Percentiles rank a stretch among this genome's conserved stretches.
phyloP scores from a whole-genome alignment of 2,797 vertebrate species.

The Darevskia mixta region DNA sequence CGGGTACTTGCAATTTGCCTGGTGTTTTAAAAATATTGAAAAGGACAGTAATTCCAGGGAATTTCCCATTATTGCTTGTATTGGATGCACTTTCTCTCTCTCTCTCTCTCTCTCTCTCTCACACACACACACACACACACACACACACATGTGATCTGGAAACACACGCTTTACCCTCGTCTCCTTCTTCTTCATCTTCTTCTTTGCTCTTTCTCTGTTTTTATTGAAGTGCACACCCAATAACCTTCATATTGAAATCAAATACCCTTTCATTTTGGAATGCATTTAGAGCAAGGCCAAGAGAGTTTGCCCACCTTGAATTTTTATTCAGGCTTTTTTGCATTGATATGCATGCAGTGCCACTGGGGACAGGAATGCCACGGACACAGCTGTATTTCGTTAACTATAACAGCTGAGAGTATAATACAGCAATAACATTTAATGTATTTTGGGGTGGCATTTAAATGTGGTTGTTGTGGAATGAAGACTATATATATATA shows the following conservation, averaged over 20 bases:
- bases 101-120: neutral
- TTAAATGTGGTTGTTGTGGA: neutral
- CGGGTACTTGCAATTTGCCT: neutral
- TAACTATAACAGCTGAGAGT: neutral
- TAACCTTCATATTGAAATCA: conserved; percentile 3
- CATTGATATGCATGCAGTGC: neutral
- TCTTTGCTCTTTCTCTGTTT: neutral
- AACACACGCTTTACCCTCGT: neutral
- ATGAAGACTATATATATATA: neutral
- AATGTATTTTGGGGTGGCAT: conserved; percentile 15
- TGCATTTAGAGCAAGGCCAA: neutral
- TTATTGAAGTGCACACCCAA: neutral
- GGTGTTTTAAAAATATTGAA: neutral
- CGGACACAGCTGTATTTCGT: neutral
- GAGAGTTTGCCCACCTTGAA: neutral
- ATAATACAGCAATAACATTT: conserved; percentile 8
- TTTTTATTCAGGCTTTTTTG: neutral
- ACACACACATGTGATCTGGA: neutral
- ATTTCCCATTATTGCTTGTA: neutral
- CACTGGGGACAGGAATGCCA: neutral
- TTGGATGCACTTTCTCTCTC: neutral
- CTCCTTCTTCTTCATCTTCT: neutral
- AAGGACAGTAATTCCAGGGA: neutral
- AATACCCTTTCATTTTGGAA: neutral
- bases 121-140: too few relatives aligned